Base-by-base conservation (phyloP, 1,140 invertebrate species). In the Danaus plexippus region DNA sequence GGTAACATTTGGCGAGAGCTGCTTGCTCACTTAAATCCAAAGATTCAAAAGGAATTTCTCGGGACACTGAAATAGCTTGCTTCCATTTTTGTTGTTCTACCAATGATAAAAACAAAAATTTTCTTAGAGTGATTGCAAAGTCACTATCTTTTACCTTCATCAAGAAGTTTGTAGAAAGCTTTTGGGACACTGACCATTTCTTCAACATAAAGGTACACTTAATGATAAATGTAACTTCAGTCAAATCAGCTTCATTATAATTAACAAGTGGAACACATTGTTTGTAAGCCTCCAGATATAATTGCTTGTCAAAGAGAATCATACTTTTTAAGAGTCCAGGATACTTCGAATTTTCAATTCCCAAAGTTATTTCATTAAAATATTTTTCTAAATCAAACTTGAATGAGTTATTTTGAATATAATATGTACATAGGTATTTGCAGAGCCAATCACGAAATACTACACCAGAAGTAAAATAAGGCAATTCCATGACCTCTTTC, bases 291-390 rank as follows among this genome's bases (percentile, higher is more conserved):
- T 89, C 81, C 8, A 91, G 66, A 59, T 88, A 89, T 61, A 89
- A 86, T 9, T 85, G 73, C 43, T 87, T 73, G 41, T 87, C 73
- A 75, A 86, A 90, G 9, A 83, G 72, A 86, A 86, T 69, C n/a
- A 91, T 86, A 40, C 89, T 90, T 80, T 90, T 89, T 43, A 92
- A 87, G n/a, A 92, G 78, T 12, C 88, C 66, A 10, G 84, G 91
- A 63, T 90, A 86, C 71, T 89, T 88, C 0, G 91, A 92, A 43
- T 89, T 85, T 54, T 78, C 66, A 54, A 83, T 83, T 43, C 72
- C 92, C 40, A 65, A 43, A 52, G 78, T 80, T 44, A 93, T 89
- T 59, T 85, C 73, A 32, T 86, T 70, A 11, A 76, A 52, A 63
- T 77, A 64, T 50, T 73, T 63, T 45, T 81, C 66, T 67, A 80